Base-by-base conservation (phyloP, 2,888 invertebrate genomes). In the Spatulosminthurus flaviceps region DNA sequence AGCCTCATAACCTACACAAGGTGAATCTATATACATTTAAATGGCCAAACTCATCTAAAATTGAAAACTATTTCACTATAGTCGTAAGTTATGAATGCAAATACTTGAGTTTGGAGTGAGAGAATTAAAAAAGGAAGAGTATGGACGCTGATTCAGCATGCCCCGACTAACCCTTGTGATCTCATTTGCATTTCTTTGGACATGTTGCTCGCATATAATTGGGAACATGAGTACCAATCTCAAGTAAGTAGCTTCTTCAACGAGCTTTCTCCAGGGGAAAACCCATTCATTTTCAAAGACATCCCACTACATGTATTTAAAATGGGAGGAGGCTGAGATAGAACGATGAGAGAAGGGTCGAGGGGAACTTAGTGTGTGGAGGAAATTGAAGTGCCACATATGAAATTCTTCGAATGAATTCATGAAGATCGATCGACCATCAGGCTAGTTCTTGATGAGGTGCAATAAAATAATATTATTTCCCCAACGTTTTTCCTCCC, bases 321-420 rank as follows among this genome's bases (percentile, higher is more conserved):
- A 2, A 13, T 13, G 51, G 2, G n/a, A 13, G 51, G 4, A 51
- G 16, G 51, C 51, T 51, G 2, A 51, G 16, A 51, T 41, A 41
- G 41, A 7, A n/a, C n/a, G n/a, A n/a, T n/a, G n/a, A n/a, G n/a
- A n/a, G n/a, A n/a, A n/a, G n/a, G n/a, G n/a, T n/a, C n/a, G n/a
- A n/a, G n/a, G n/a, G n/a, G n/a, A n/a, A n/a, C n/a, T n/a, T n/a
- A n/a, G n/a, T n/a, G n/a, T n/a, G 16, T 51, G 5, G 24, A 11
- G 64, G 24, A 64, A 64, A 64, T 64, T 64, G 64, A 64, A 64
- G 64, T 64, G 64, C 64, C 64, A 64, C 64, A 26, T 64, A 64
- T 64, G 64, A 26, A 16, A 64, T 64, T 64, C 24, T 5, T 22
- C 4, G 24, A 64, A 64, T 64, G 51, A 51, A 5, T 51, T 16